Base-by-base conservation (phyloP, 2,113 vertebrate genomes). In the Oreocharis arfaki region DNA sequence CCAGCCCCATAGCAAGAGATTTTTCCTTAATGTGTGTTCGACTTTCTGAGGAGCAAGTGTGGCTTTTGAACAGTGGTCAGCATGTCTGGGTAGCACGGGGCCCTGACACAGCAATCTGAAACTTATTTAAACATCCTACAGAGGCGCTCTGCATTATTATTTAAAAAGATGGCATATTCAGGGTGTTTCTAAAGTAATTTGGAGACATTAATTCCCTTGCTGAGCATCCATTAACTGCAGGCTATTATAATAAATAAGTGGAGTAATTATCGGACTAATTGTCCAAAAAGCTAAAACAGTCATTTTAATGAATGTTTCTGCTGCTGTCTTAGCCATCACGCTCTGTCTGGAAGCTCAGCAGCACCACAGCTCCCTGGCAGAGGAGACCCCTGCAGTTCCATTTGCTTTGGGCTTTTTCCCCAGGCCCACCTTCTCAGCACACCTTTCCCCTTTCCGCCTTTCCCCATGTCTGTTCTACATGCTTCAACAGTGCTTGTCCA, bases 181-280 rank as follows among this genome's bases (percentile, higher is more conserved):
- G 69, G 10, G n/a, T 76, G 44, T 91, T 95, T 94, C 70, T 79
- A 78, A 79, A 94, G 96, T 85, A 91, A 93, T 87, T 91, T 68
- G 44, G 26, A 92, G 17, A 49, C 53, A 90, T 82, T 85, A 87
- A 95, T 93, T 96, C 37, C n/a, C 70, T 93, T 76, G 70, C 42
- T 75, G 76, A 93, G 10, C 65, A 95, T 82, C 49, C 90, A 93
- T 93, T 94, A 96, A 87, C 85, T 89, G 46, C n/a, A 91, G 70
- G 67, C 70, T 90, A 85, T 95, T 94, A 93, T 83, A 96, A 95
- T 91, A 96, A 96, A 71, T 95, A 91, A 96, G 69, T 75, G 84
- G 47, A 2, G 5, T 84, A 93, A 93, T 95, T 91, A 94, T 93
- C 1, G 0, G 46, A 61, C 75, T 95, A 95, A 94, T 93, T 85